Percentiles rank a stretch among this genome's conserved stretches.
Conservation (phyloP, 2,797 vertebrate genomes). For the Kryptopterus vitreolus region DNA sequence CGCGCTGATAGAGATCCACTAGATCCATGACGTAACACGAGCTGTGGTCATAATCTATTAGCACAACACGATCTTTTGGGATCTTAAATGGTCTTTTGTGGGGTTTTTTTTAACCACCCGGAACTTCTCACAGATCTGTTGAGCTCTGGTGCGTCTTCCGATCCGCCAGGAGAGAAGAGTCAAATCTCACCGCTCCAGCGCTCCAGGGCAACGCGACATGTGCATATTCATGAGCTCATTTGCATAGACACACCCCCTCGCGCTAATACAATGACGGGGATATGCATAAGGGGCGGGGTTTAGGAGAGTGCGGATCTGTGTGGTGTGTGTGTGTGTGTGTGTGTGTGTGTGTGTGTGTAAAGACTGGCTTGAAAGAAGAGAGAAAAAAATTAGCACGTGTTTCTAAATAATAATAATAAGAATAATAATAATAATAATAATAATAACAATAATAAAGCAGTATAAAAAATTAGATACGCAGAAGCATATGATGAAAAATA, state of each 20-base stretch:
- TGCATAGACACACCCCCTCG: neutral
- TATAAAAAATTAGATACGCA: too few relatives aligned
- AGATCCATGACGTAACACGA: constrained; percentile 23
- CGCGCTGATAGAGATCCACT: constrained; percentile 23
- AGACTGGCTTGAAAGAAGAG: constrained; percentile 39
- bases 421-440: too few relatives aligned
- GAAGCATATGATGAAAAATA: too few relatives aligned
- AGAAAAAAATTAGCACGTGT: neutral
- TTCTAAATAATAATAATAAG: too few relatives aligned
- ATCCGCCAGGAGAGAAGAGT: neutral
- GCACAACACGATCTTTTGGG: neutral
- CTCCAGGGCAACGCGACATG: constrained; percentile 1
- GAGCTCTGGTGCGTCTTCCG: neutral
- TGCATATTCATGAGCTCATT: constrained; percentile 4
- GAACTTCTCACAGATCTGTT: neutral
- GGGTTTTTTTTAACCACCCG: too few relatives aligned
- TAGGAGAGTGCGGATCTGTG: neutral
- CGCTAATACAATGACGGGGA: neutral
- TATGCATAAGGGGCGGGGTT: neutral
- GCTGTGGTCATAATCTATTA: neutral
- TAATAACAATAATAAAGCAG: too few relatives aligned
- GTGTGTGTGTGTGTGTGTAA: too few relatives aligned
- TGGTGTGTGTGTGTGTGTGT: too few relatives aligned
- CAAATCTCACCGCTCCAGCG: neutral
- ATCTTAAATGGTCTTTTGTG: too few relatives aligned